A percentile compares a stretch with the other conserved stretches of the same genome.
These are phyloP conservation scores for Zapus hudsonius DNA, from an alignment of 2,113 vertebrate species.

Conservation along the genomic window DNA sequence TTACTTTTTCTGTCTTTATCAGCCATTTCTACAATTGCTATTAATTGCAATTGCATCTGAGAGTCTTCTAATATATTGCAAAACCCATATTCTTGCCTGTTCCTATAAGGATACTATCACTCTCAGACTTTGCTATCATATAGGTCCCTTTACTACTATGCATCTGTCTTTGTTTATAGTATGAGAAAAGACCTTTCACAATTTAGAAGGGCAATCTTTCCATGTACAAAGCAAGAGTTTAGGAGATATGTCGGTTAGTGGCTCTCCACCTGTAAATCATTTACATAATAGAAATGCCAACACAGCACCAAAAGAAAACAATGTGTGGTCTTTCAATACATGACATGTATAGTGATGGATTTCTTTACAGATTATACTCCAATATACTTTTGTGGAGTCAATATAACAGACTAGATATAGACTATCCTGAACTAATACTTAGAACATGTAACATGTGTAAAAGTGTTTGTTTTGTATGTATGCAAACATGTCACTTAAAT, in stretches of 20 bases:
- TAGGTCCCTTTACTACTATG: background rate
- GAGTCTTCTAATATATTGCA: too few relatives aligned
- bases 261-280: background rate
- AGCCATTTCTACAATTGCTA: background rate
- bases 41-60: too few relatives aligned
- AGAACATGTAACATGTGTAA: background rate
- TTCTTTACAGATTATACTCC: background rate
- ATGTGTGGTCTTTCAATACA: background rate
- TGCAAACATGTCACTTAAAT: background rate
- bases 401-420: background rate
- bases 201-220: background rate
- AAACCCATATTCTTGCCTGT: background rate
- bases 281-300: background rate
- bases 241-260: background rate
- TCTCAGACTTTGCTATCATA: background rate
- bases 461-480: background rate
- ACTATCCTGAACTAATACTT: background rate
- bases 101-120: background rate
- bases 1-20: background rate
- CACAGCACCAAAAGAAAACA: background rate
- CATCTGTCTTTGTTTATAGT: background rate
- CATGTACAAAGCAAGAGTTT: background rate
- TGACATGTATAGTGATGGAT: background rate
- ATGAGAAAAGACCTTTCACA: background rate
- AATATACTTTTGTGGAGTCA: background rate